Evolutionary conservation across 1,140 invertebrate genomes (phyloP).

Genomic region (Dreissena polymorpha): DNA sequence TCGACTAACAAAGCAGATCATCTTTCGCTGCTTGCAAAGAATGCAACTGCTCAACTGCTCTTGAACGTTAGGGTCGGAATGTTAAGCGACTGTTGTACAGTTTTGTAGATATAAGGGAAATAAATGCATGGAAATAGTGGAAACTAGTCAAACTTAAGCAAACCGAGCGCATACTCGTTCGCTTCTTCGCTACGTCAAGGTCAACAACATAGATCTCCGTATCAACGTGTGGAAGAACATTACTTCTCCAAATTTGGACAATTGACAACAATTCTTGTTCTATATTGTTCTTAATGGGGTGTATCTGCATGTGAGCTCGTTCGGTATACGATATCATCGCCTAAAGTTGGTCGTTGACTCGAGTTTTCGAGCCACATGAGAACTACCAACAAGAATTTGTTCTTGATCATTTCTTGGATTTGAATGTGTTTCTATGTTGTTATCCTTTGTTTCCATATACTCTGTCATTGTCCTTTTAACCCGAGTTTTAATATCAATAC

Average conservation of each 20-base stretch:
- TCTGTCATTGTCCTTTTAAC: conserved; percentile 15
- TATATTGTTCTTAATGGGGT: conserved; percentile 43
- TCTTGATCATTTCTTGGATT: conserved; percentile 40
- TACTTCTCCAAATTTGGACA: conserved; percentile 19
- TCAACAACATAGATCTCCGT: conserved; percentile 12
- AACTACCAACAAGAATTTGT: conserved; percentile 22
- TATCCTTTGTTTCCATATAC: conserved; percentile 18
- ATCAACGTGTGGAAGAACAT: conserved; percentile 17
- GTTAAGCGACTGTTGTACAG: too few relatives aligned
- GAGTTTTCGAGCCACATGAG: neutral
- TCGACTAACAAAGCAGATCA: too few relatives aligned
- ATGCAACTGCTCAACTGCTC: too few relatives aligned
- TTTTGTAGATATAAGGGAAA: too few relatives aligned
- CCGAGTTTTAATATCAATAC: conserved; percentile 15
- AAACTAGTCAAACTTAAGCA: too few relatives aligned
- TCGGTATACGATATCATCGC: conserved; percentile 39
- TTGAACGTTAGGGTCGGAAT: too few relatives aligned
- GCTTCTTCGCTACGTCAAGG: conserved; percentile 41
- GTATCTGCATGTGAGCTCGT: conserved; percentile 40
- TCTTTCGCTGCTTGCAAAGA: too few relatives aligned
- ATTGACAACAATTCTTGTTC: conserved; percentile 41
- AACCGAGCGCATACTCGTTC: too few relatives aligned
- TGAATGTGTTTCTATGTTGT: conserved; percentile 43
- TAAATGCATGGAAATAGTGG: too few relatives aligned
- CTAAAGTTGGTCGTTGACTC: conserved; percentile 43